phyloP scores from a whole-genome alignment of 2,113 vertebrate genomes.

The Oryzias celebensis region DNA sequence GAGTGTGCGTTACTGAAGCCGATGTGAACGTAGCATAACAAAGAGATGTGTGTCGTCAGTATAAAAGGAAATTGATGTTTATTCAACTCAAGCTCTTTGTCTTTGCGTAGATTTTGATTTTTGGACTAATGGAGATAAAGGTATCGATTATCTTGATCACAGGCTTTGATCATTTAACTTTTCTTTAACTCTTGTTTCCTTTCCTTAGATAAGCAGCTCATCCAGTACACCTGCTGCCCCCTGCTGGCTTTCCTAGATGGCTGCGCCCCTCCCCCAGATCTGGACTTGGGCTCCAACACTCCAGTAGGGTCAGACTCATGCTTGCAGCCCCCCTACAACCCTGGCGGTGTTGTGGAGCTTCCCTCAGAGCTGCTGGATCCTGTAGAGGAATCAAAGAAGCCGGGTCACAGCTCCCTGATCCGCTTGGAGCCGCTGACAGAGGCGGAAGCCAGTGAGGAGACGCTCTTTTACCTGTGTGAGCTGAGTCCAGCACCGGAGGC shows the following conservation, averaged over 20 bases:
- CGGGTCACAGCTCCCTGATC: conserved; percentile 85
- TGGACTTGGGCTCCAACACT: conserved; percentile 18
- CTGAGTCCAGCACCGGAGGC: conserved; percentile 76
- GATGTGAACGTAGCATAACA: no score
- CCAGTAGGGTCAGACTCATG: not conserved
- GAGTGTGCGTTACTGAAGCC: no score
- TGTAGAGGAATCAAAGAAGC: conserved; percentile 65
- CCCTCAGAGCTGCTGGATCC: conserved; percentile 81
- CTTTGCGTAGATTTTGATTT: no score
- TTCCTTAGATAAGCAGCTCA: conserved; percentile 86
- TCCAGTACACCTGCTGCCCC: conserved; percentile 92
- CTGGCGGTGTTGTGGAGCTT: conserved; percentile 46
- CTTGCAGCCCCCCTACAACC: not conserved
- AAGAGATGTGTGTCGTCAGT: no score
- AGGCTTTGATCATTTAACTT: no score
- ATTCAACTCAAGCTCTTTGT: no score
- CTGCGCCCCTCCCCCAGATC: conserved; percentile 60
- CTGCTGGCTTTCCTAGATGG: conserved; percentile 91
- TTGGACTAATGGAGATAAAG: no score
- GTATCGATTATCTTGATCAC: no score
- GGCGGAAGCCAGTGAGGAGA: conserved; percentile 89
- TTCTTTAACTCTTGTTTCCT: not conserved
- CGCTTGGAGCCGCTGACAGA: conserved; percentile 91
- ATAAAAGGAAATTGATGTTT: no score
- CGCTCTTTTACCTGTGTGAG: conserved; percentile 92